Evolutionary conservation across 2,113 vertebrate genomes (phyloP).

Genomic region (Crypturellus undulatus): DNA sequence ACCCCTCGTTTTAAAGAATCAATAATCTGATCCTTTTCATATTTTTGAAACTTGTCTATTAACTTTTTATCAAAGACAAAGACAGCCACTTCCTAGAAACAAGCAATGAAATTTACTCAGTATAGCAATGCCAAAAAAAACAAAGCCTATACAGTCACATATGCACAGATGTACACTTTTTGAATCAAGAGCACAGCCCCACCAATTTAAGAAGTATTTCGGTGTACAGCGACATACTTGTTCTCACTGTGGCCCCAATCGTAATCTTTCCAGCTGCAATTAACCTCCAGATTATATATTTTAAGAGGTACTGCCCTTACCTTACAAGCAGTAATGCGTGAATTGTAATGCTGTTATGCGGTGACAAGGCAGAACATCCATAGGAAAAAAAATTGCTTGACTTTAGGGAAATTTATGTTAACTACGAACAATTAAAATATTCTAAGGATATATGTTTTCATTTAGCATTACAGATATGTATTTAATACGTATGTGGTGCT

Average conservation of each 20-base stretch:
- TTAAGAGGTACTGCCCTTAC: neutral
- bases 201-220: neutral
- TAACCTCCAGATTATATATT: neutral
- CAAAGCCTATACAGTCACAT: neutral
- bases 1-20: conserved; percentile 94
- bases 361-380: neutral
- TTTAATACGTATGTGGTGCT: too few relatives aligned
- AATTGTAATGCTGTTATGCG: neutral
- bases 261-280: neutral
- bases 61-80: conserved; percentile 99
- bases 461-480: neutral
- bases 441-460: neutral
- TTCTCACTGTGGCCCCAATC: neutral
- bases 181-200: neutral
- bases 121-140: neutral
- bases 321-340: fast-evolving
- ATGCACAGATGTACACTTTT: neutral
- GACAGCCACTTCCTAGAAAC: conserved; percentile 94
- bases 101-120: conserved; percentile 42
- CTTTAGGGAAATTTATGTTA: neutral
- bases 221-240: neutral
- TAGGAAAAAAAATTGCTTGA: neutral
- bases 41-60: conserved; percentile 96
- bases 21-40: conserved; percentile 97
- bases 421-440: neutral